Evolutionary conservation across 2,113 vertebrate genomes (phyloP).

Genomic region (Nothocercus julius): DNA sequence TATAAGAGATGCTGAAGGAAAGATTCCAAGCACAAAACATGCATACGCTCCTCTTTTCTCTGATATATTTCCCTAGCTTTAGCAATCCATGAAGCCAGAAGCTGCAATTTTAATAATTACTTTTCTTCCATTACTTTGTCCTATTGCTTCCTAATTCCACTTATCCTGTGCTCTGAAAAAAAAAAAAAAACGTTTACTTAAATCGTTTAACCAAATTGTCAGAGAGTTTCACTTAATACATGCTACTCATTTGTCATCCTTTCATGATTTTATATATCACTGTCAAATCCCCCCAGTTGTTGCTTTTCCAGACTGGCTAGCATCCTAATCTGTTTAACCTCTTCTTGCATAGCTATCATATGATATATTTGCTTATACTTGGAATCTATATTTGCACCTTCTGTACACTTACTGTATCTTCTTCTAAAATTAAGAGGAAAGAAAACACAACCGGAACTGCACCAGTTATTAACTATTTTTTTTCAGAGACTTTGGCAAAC

Average conservation of each 20-base stretch:
- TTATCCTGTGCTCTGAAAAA: not conserved
- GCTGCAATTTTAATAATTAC: not conserved
- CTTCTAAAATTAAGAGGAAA: not conserved
- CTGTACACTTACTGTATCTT: not conserved
- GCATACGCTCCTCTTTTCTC: not conserved
- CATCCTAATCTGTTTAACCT: not conserved
- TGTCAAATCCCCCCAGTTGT: not conserved
- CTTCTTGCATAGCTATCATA: not conserved
- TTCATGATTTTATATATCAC: not conserved
- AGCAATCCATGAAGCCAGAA: not conserved
- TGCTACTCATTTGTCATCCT: not conserved
- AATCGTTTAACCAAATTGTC: not conserved
- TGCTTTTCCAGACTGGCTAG: not conserved
- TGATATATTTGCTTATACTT: not conserved
- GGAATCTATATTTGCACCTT: not conserved
- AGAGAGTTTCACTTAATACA: not conserved
- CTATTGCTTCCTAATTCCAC: not conserved
- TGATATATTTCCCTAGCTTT: not conserved
- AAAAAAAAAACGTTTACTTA: not conserved
- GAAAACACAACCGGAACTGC: not conserved
- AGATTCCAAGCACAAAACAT: not conserved
- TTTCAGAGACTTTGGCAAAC: not conserved
- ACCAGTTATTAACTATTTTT: not conserved
- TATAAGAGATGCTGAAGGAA: not conserved
- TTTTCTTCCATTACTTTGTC: not conserved